Conservation (phyloP, 1,140 invertebrate species). For the Brachionus calyciflorus region DNA sequence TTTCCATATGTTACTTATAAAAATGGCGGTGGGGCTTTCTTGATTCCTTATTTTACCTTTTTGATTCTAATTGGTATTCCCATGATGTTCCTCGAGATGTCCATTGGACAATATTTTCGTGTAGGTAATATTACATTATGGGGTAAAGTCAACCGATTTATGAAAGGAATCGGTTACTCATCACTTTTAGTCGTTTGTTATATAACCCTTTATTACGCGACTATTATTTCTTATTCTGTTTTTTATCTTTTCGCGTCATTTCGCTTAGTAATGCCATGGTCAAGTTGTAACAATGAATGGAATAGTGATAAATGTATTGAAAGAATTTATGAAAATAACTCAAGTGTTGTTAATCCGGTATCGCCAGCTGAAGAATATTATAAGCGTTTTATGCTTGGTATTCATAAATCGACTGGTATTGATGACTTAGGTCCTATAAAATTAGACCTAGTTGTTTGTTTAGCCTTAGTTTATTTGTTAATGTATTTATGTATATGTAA, state of each 20-base stretch:
- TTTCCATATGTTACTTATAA: slow-evolving; percentile 43
- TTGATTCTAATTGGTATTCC: slow-evolving; percentile 47
- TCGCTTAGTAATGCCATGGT: slow-evolving; percentile 78
- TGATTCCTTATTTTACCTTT: slow-evolving; percentile 48
- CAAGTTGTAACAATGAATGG: slow-evolving; percentile 76
- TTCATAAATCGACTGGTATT: slow-evolving; percentile 22
- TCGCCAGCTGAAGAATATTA: slow-evolving; percentile 43
- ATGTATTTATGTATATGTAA: slow-evolving; percentile 45
- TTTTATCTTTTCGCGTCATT: slow-evolving; percentile 88
- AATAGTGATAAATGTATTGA: slow-evolving; percentile 52
- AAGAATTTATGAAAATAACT: not conserved
- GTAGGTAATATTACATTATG: slow-evolving; percentile 38
- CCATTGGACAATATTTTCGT: slow-evolving; percentile 21
- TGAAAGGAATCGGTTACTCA: slow-evolving; percentile 55
- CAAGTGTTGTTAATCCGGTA: not conserved
- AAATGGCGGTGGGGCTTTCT: slow-evolving; percentile 46
- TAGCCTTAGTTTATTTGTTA: slow-evolving; percentile 17
- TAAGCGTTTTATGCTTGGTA: slow-evolving; percentile 33
- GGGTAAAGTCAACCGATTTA: slow-evolving; percentile 33
- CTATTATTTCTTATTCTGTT: slow-evolving; percentile 89
- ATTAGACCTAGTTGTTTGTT: slow-evolving; percentile 9
- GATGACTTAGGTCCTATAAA: slow-evolving; percentile 25
- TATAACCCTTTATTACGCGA: slow-evolving; percentile 77
- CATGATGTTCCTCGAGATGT: slow-evolving; percentile 40
- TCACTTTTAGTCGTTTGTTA: slow-evolving; percentile 54